phyloP scores from a whole-genome alignment of 2,888 invertebrate species.

The Watsonalla binaria region DNA sequence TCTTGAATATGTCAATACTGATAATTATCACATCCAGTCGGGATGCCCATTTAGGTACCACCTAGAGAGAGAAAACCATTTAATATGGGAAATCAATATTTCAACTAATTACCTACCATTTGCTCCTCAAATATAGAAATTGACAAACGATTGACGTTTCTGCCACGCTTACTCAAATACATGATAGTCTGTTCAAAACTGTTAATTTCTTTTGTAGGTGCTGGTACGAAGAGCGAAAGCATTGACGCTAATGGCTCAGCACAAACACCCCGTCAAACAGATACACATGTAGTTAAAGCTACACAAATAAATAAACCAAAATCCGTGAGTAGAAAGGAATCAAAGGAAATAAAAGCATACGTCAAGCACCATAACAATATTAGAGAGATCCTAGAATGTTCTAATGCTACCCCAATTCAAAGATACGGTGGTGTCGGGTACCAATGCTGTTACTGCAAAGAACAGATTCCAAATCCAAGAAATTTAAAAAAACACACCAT shows the following conservation, averaged over 20 bases:
- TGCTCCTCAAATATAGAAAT: too few species aligned
- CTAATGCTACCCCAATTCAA: slow-evolving; percentile 47
- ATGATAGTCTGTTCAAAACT: background rate
- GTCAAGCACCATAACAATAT: slow-evolving; percentile 25
- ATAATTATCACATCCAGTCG: too few species aligned
- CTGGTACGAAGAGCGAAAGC: background rate
- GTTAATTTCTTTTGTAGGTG: background rate
- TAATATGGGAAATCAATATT: too few species aligned
- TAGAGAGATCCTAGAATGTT: slow-evolving; percentile 29
- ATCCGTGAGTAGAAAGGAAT: too few species aligned
- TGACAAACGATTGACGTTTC: too few species aligned
- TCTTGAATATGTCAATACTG: too few species aligned
- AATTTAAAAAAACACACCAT: slow-evolving; percentile 41
- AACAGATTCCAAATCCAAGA: slow-evolving; percentile 30
- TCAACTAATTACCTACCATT: too few species aligned
- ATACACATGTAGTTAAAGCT: background rate
- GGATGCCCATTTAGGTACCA: too few species aligned
- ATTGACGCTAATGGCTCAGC: background rate
- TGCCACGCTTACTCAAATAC: too few species aligned
- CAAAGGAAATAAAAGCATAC: background rate
- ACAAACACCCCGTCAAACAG: background rate
- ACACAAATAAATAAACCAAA: too few species aligned
- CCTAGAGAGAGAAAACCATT: too few species aligned
- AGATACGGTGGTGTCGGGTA: slow-evolving; percentile 34
- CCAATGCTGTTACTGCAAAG: slow-evolving; percentile 38